Base-by-base conservation (phyloP, 2,113 vertebrate species). In the Lepisosteus osseus region DNA sequence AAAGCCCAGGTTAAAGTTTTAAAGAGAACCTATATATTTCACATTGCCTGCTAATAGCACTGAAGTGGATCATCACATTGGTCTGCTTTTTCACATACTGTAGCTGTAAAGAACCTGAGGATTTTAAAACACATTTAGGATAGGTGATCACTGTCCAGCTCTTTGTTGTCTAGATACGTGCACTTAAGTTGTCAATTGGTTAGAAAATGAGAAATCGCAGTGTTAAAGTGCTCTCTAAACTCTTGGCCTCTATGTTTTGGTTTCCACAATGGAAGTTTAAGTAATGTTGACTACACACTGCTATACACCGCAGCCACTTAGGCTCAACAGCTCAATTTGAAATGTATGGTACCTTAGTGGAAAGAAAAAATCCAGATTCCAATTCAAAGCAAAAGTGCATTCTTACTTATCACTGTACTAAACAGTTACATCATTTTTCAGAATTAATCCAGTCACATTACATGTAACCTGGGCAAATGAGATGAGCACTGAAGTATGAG, bases 1-100 rank as follows among this genome's bases (percentile, higher is more conserved):
- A 90, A 89, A 87, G 83, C 86, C 79, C 79, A 84, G 85, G 86
- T 90, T 88, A 88, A 77, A 82, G 85, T 87, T 88, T 87, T 86
- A 84, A 80, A 86, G 82, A 86, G 80, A 84, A 78, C 81, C 80
- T 70, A 83, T 80, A 78, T 84, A 78, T 86, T 87, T 85, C 82
- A 79, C 77, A 76, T 86, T 82, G 83, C 78, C 65, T 77, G 77
- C 78, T 86, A 84, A 83, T 78, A 77, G 76, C 62, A 8, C 70
- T 86, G 85, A 85, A 88, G 88, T 84, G 81, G 86, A 84, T 82
- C 80, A 80, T 88, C 82, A 80, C 86, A 80, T 81, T 82, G 57
- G 57, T 6, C 57, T 59, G 57, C 12, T 13, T 15, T 59, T 59
- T 59, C 57, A 59, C 57, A 59, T 59, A 29, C 29, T 29, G 29